Evolutionary conservation across 35 echinoderm and acorn worm species (phyloP).

Genomic region (Patiria miniata): DNA sequence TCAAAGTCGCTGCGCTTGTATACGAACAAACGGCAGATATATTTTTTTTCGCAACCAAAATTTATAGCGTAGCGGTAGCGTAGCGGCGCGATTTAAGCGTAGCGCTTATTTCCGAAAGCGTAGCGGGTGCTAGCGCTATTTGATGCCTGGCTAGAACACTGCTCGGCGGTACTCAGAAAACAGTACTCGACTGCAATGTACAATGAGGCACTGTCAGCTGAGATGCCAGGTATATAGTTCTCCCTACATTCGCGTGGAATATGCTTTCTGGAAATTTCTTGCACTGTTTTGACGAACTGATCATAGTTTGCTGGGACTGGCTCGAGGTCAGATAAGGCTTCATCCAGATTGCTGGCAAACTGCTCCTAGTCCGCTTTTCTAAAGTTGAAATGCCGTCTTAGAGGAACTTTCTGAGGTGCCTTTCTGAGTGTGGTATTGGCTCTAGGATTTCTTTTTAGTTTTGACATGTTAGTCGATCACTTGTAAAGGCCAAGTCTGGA

Average conservation of each 20-base stretch:
- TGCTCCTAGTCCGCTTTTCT: neutral
- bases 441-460: neutral
- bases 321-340: neutral
- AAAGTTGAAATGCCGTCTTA: conserved; percentile 40
- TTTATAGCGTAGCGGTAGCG: too few species aligned
- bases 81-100: too few species aligned
- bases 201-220: neutral
- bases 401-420: conserved; percentile 10
- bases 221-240: conserved; percentile 31
- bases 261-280: neutral
- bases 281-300: neutral
- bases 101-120: too few species aligned
- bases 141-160: too few species aligned
- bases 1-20: too few species aligned
- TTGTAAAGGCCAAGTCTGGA: neutral
- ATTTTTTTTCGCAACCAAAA: too few species aligned
- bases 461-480: neutral
- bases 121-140: too few species aligned
- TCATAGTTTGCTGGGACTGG: conserved; percentile 33
- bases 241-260: conserved; percentile 28
- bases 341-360: neutral
- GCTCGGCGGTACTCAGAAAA: too few species aligned
- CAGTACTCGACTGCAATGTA: too few species aligned
- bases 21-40: too few species aligned
- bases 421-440: conserved; percentile 15